A percentile compares a stretch with the other conserved stretches of the same genome.
phyloP scores from a whole-genome alignment of 2,888 invertebrate genomes.

The Morpho deidamia region DNA sequence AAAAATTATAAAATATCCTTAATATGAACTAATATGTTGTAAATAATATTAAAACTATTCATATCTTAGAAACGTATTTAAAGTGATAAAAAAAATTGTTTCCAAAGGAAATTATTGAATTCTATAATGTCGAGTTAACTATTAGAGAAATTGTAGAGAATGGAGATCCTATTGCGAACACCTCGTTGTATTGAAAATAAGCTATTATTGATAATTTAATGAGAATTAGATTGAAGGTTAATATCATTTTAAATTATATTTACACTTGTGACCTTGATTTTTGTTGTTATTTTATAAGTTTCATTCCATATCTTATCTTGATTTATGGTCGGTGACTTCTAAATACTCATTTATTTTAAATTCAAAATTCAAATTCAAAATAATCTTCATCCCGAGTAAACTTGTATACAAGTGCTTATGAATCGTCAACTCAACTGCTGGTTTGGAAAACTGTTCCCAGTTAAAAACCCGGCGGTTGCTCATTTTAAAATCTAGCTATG shows the following conservation, averaged over 20 bases:
- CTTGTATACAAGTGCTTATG: too few species aligned
- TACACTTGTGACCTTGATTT: constrained; percentile 7
- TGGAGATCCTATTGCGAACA: constrained; percentile 40
- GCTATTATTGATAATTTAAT: constrained; percentile 15
- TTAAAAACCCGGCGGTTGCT: too few species aligned
- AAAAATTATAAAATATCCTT: constrained; percentile 23
- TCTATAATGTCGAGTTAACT: constrained; percentile 68
- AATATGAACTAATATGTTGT: constrained; percentile 35
- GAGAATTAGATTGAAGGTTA: constrained; percentile 22
- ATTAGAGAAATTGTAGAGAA: constrained; percentile 55
- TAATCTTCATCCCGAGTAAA: too few species aligned
- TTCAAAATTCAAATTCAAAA: too few species aligned
- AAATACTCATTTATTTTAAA: too few species aligned
- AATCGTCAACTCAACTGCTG: too few species aligned
- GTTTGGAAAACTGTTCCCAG: too few species aligned
- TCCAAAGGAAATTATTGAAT: constrained; percentile 73
- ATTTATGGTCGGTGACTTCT: too few species aligned
- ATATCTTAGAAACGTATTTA: constrained; percentile 70
- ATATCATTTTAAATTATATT: constrained; percentile 6
- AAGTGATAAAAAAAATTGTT: constrained; percentile 68
- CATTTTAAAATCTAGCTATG: too few species aligned
- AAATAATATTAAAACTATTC: constrained; percentile 67
- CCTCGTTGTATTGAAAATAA: constrained; percentile 26
- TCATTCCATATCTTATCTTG: too few species aligned
- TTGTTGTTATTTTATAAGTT: too few species aligned